Evolutionary conservation across 1,140 invertebrate genomes (phyloP).

Genomic region (Branchinecta lynchi): DNA sequence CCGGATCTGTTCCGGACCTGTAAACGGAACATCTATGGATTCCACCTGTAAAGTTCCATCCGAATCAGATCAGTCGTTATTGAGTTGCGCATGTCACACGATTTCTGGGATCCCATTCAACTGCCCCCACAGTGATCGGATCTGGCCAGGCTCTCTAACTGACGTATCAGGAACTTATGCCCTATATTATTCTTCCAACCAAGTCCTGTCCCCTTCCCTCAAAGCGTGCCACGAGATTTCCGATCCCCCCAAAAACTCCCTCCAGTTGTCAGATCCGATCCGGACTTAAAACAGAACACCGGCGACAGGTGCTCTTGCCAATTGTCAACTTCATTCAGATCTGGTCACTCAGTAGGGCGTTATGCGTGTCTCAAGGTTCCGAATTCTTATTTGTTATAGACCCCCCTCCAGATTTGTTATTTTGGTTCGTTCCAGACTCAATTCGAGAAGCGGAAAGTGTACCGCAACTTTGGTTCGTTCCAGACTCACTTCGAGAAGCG

Average conservation of each 20-base stretch:
- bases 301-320: not conserved
- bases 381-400: not conserved
- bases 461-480: too few relatives aligned
- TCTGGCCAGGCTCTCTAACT: not conserved
- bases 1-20: not conserved
- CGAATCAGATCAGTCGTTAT: not conserved
- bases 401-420: too few relatives aligned
- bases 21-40: not conserved
- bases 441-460: too few relatives aligned
- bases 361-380: not conserved
- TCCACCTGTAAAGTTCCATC: not conserved
- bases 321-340: not conserved
- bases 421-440: too few relatives aligned
- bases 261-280: not conserved
- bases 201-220: not conserved
- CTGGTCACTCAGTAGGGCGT: not conserved
- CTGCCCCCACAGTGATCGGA: not conserved
- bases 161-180: not conserved
- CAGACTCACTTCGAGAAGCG: too few relatives aligned
- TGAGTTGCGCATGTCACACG: not conserved
- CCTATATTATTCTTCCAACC: not conserved
- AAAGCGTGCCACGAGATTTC: not conserved
- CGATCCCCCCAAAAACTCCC: not conserved
- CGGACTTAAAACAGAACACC: not conserved
- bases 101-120: not conserved